Conservation (phyloP, 1,140 invertebrate species). For the Araneus ventricosus region DNA sequence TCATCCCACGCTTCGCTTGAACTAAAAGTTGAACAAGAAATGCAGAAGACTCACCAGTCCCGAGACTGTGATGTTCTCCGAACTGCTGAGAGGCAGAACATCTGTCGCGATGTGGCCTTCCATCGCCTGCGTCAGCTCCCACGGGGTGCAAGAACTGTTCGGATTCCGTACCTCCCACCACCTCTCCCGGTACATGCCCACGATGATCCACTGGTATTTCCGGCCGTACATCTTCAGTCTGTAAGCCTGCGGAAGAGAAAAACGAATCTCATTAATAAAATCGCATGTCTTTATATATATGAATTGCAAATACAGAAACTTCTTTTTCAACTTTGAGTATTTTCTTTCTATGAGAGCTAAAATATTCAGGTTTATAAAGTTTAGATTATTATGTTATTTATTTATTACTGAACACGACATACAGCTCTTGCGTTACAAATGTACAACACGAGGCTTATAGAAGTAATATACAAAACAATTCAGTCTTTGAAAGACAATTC, state of each 20-base stretch:
- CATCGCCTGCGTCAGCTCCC: constrained; percentile 89
- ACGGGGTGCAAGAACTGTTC: constrained; percentile 85
- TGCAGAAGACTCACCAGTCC: constrained; percentile 88
- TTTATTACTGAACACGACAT: no score
- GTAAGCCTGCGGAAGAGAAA: constrained; percentile 82
- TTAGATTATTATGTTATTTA: no score
- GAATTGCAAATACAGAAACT: background rate
- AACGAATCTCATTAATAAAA: background rate
- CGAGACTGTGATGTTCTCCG: constrained; percentile 90
- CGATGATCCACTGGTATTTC: constrained; percentile 98
- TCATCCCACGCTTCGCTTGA: no score
- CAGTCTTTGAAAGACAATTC: no score
- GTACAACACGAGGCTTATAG: no score
- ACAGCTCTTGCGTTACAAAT: no score
- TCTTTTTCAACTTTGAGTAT: no score
- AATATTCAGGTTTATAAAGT: no score
- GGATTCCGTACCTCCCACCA: constrained; percentile 85
- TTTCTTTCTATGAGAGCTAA: no score
- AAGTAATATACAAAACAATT: no score
- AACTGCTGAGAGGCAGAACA: constrained; percentile 87
- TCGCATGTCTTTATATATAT: background rate
- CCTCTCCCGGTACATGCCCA: constrained; percentile 89
- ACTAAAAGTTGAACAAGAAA: no score
- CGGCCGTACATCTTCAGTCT: constrained; percentile 87
- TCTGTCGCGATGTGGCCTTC: constrained; percentile 95